Conservation (phyloP, 2,888 invertebrate species). For the Bugula neritina region DNA sequence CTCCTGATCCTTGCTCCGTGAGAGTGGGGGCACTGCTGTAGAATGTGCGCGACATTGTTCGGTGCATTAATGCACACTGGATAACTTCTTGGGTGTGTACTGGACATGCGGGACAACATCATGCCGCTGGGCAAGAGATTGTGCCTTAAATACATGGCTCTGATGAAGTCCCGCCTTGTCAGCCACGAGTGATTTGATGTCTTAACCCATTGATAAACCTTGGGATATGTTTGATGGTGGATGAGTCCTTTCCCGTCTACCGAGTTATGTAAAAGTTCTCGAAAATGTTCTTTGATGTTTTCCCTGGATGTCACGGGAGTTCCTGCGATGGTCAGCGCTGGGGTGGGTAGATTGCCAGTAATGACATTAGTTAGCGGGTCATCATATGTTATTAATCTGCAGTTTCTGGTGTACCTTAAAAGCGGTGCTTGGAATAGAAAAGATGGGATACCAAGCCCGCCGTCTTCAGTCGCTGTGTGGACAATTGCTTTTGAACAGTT, state of each 20-base stretch:
- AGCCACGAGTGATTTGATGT: not conserved
- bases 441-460: constrained; percentile 1
- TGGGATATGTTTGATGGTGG: not conserved
- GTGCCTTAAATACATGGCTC: not conserved
- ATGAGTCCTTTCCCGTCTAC: constrained; percentile 12
- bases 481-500: not conserved
- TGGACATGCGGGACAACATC: not conserved
- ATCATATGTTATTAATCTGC: not conserved
- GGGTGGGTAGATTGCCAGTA: not conserved
- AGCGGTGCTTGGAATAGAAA: not conserved
- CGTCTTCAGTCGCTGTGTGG: not conserved
- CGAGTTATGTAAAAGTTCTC: not conserved
- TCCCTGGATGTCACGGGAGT: not conserved
- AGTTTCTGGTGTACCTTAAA: not conserved
- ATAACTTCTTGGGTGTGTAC: not conserved
- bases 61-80: not conserved
- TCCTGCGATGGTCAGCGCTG: not conserved
- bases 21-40: not conserved
- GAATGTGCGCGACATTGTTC: not conserved
- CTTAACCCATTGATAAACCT: not conserved
- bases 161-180: not conserved
- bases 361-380: not conserved
- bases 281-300: not conserved
- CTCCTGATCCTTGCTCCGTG: not conserved
- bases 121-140: constrained; percentile 1